phyloP scores from a whole-genome alignment of 2,113 vertebrate genomes.

The Sinosuthora webbiana region DNA sequence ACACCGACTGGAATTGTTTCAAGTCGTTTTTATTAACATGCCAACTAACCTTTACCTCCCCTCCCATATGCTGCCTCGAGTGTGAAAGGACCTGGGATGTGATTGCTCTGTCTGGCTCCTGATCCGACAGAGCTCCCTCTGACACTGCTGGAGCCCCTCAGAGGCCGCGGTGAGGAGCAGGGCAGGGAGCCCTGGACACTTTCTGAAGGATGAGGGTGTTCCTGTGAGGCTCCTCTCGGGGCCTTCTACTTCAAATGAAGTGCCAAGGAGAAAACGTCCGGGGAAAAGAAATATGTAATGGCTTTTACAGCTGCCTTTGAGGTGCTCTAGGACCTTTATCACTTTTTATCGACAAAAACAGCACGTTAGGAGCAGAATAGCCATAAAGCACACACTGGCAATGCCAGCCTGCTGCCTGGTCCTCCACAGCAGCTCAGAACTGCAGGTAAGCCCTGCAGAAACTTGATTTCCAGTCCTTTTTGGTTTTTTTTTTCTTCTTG shows the following conservation, averaged over 20 bases:
- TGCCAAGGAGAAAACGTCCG: not conserved
- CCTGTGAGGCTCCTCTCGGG: not conserved
- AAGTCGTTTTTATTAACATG: not conserved
- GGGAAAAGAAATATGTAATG: not conserved
- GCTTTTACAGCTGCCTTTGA: not conserved
- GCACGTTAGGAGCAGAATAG: not conserved
- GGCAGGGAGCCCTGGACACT: not conserved
- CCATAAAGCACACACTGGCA: not conserved
- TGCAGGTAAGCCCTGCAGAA: not conserved
- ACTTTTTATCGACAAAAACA: not conserved
- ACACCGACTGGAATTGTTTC: not conserved
- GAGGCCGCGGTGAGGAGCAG: not conserved
- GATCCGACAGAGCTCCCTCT: not conserved
- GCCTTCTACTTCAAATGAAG: not conserved
- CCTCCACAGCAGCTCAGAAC: not conserved
- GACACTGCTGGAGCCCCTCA: not conserved
- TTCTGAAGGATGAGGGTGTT: not conserved
- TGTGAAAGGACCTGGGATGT: not conserved
- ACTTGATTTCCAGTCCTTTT: not conserved
- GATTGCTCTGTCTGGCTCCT: not conserved
- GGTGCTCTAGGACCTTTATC: conserved; percentile 3
- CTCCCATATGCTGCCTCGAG: not conserved
- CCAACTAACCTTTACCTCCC: not conserved
- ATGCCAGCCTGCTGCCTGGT: not conserved
- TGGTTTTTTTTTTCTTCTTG: not conserved